Percentiles rank a stretch among this genome's conserved stretches.
These are phyloP conservation scores for Menura novaehollandiae DNA, from an alignment of 2,113 vertebrate genomes.

Conservation along the genomic window DNA sequence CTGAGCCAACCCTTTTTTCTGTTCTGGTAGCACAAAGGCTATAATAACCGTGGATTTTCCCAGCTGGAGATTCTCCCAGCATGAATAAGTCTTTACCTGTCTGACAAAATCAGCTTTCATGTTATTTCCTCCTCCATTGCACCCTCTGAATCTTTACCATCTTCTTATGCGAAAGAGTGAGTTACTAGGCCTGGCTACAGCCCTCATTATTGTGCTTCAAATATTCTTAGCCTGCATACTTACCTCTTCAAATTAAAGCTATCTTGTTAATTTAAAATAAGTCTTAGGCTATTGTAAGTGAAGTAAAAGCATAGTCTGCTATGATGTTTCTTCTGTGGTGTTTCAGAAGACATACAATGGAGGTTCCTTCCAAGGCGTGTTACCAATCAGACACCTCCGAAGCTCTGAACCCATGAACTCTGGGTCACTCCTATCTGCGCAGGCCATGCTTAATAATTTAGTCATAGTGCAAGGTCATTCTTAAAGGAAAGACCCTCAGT, in stretches of 20 bases:
- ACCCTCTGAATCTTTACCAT: background rate
- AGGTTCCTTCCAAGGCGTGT: background rate
- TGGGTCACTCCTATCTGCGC: background rate
- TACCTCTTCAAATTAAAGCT: background rate
- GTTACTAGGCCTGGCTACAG: background rate
- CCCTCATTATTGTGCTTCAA: background rate
- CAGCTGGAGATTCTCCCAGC: background rate
- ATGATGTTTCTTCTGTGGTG: background rate
- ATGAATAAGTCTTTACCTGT: background rate
- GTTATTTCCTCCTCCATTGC: background rate
- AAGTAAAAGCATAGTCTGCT: background rate
- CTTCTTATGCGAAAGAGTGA: background rate
- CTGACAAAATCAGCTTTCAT: background rate
- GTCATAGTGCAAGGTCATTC: background rate
- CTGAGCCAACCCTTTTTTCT: constrained; percentile 32
- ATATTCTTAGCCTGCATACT: background rate
- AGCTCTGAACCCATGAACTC: background rate
- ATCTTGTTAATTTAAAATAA: background rate
- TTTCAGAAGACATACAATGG: background rate
- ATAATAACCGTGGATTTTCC: background rate
- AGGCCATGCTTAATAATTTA: background rate
- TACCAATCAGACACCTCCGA: background rate
- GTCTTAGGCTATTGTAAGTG: background rate
- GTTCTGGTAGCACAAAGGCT: constrained; percentile 23
- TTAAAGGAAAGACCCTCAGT: background rate